Base-by-base conservation (phyloP, 92 coral and sea anemone species). In the Epizoanthus ramosus region DNA sequence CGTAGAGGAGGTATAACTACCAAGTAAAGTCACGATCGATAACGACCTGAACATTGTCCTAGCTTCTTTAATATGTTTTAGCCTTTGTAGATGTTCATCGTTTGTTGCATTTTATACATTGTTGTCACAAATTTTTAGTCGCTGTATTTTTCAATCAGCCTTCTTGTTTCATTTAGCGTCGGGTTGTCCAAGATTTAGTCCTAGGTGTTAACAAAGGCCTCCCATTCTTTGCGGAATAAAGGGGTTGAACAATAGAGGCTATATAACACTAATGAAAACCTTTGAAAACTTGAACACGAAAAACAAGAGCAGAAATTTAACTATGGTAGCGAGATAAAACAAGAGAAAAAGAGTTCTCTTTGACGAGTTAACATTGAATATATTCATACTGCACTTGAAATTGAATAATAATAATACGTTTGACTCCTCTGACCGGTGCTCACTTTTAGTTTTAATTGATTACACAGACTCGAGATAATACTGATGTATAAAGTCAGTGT, bases 241-340 rank as follows among this genome's bases (percentile, higher is more conserved):
- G 79, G 88, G 85, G 57, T 43, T n/a, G 63, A 92, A 89, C 98
- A 93, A 93, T 91, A 79, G 87, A 75, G 76, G 68, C 93, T 88
- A 91, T 89, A 91, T 91, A 88, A 92, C 87, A 86, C 98, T 93
- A 93, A 93, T 93, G 98, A 93, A 91, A 92, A 66, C 83, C 88
- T 84, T 89, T 91, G 91, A 87, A 70, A 75, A 52, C 64, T 74
- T 35, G 67, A 71, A 85, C 83, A 87, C 89, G 90, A 80, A 93
- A 47, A 93, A 93, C 93, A 91, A 86, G 85, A 86, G 72, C 79
- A 74, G 83, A 84, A 85, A 85, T 85, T 77, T 89, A 80, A 77
- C 84, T 80, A 65, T 53, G 73, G 84, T 74, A 80, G 86, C 68
- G 59, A 57, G 57, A 79, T 35, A 83, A 64, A 84, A 60, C 79